Base-by-base conservation (phyloP, 2,113 vertebrate species). In the Pampusana beccarii region DNA sequence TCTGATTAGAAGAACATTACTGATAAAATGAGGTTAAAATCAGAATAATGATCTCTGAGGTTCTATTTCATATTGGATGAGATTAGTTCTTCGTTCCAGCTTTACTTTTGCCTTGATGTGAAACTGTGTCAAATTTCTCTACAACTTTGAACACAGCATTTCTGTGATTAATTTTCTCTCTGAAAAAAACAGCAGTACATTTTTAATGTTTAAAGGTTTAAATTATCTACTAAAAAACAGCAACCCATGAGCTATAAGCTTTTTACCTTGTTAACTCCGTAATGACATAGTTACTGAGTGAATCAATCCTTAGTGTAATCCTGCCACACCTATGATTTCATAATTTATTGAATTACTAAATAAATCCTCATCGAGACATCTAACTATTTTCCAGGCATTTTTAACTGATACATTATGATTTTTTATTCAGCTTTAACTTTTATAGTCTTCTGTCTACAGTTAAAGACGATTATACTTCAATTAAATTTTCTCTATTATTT, bases 11-110 rank as follows among this genome's bases (percentile, higher is more conserved):
- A 82, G 23, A 73, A 75, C 33, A 51, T 56, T 84, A 51, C 51
- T 84, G 51, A 86, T 69, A 57, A 93, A 97, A 89, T 29, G 54
- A 91, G 69, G 65, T 86, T 95, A 92, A 94, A 95, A 89, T 62
- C 77, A 89, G 80, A 93, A 91, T 92, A 94, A 83, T 58, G 44
- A 91, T 91, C 29, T 79, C 34, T 61, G 34, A 78, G 16, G 28
- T 11, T 87, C 38, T 89, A 75, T 89, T 96, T 95, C 15, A 82
- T 67, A n/a, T 71, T 36, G 3, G 44, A 84, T 84, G 44, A 87
- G 29, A 89, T 38, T 44, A 1, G 4, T 89, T 92, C 44, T 71
- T 92, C 57, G 44, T 91, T 93, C 2, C 48, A 92, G 57, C 18
- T 71, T 92, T 69, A 89, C 26, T 81, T 95, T 53, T 80, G 18